phyloP scores from a whole-genome alignment of 2,888 invertebrate genomes.

The Omphaloscelis lunosa region DNA sequence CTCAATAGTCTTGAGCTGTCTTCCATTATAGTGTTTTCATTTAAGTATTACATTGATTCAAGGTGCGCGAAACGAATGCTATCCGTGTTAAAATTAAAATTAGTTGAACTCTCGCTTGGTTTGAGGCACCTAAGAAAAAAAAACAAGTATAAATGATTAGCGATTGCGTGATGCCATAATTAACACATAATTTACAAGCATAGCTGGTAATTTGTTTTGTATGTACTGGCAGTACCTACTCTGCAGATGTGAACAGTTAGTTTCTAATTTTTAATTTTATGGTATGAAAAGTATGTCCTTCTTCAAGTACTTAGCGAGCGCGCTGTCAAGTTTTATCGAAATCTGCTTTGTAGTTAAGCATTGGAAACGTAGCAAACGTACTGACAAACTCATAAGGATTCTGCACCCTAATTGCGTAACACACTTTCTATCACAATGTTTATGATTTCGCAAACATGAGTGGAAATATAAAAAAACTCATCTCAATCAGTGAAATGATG shows the following conservation, averaged over 20 bases:
- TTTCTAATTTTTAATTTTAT: constrained; percentile 13
- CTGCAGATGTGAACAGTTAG: constrained; percentile 3
- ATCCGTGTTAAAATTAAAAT: constrained; percentile 17
- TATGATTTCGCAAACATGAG: no score
- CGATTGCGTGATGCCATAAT: constrained; percentile 39
- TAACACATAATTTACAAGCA: constrained; percentile 16
- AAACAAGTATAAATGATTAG: constrained; percentile 20
- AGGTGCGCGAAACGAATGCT: constrained; percentile 28
- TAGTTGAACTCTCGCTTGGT: constrained; percentile 1
- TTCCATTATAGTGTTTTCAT: constrained; percentile 22
- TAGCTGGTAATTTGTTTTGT: constrained; percentile 4
- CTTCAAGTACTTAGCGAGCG: background rate
- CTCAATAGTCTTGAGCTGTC: constrained; percentile 3
- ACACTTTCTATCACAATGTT: no score
- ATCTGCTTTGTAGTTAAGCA: background rate
- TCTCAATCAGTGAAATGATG: no score
- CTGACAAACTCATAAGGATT: background rate
- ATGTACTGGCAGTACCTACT: background rate
- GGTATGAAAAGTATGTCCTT: background rate
- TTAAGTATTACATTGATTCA: constrained; percentile 6
- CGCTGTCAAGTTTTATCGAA: background rate
- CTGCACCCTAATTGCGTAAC: background rate
- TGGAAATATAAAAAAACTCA: no score
- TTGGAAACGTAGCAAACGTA: background rate
- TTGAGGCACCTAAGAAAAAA: constrained; percentile 10